These are phyloP conservation scores for Drosophila ogumai DNA, from an alignment of 1,140 invertebrate genomes.

Conservation along the genomic window DNA sequence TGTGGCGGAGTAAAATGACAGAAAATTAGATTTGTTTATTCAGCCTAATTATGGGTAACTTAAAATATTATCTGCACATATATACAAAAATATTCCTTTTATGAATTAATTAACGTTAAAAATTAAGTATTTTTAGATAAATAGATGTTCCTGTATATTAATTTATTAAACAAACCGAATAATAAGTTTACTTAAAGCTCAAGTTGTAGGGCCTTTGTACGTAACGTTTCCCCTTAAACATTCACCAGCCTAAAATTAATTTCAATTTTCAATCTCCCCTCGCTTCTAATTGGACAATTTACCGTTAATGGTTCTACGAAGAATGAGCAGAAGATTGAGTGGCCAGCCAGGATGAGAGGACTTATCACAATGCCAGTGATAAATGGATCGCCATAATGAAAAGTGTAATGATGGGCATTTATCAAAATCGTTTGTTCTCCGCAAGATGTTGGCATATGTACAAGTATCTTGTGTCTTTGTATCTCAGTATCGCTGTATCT, in stretches of 20 bases:
- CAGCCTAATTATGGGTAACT: too few species aligned
- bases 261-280: conserved; percentile 6
- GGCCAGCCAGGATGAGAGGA: conserved; percentile 28
- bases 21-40: too few species aligned
- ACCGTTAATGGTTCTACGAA: conserved; percentile 26
- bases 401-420: conserved; percentile 75
- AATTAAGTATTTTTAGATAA: too few species aligned
- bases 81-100: too few species aligned
- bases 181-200: too few species aligned
- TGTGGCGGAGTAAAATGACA: too few species aligned
- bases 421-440: conserved; percentile 74
- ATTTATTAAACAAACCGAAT: too few species aligned
- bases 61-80: too few species aligned
- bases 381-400: conserved; percentile 72
- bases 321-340: conserved; percentile 31
- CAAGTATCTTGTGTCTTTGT: conserved; percentile 54
- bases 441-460: conserved; percentile 52
- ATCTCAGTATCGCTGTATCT: conserved; percentile 54
- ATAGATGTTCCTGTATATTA: too few species aligned
- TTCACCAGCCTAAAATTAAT: conserved; percentile 3
- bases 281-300: conserved; percentile 36
- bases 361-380: conserved; percentile 62
- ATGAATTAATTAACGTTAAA: too few species aligned
- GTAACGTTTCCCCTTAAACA: background rate
- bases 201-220: background rate